Percentiles rank a stretch among this genome's conserved stretches.
Evolutionary conservation across 2,113 vertebrate genomes (phyloP).

Genomic region (Ancistrus triradiatus): DNA sequence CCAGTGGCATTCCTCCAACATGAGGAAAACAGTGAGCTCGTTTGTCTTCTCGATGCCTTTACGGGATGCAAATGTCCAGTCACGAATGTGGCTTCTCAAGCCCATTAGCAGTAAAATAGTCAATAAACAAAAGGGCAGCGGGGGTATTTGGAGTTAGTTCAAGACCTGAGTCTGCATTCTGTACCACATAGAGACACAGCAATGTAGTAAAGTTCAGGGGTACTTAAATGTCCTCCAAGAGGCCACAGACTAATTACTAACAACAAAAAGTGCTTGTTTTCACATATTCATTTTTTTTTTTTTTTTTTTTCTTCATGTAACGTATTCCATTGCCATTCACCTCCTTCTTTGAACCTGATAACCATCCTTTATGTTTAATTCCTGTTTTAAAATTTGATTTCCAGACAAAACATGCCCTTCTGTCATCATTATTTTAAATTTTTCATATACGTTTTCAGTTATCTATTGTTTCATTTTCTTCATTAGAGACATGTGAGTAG

Average conservation of each 20-base stretch:
- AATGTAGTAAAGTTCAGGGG: background rate
- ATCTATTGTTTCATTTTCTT: slow-evolving; percentile 32
- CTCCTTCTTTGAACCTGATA: slow-evolving; percentile 7
- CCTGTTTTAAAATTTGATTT: slow-evolving; percentile 1
- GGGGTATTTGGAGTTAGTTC: slow-evolving; percentile 12
- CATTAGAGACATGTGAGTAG: slow-evolving; percentile 44
- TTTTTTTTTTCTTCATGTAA: background rate
- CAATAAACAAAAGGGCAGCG: slow-evolving; percentile 16
- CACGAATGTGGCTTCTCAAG: slow-evolving; percentile 4
- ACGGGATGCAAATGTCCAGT: slow-evolving; percentile 1
- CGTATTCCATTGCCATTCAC: too few species aligned
- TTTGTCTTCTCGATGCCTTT: slow-evolving; percentile 11
- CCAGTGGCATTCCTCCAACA: background rate
- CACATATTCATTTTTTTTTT: too few species aligned
- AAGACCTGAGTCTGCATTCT: slow-evolving; percentile 18
- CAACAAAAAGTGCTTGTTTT: too few species aligned
- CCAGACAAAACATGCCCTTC: background rate
- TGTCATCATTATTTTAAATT: slow-evolving; percentile 8
- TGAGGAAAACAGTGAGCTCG: background rate
- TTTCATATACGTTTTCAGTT: slow-evolving; percentile 14
- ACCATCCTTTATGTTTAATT: background rate
- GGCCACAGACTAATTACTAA: too few species aligned
- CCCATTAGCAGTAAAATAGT: slow-evolving; percentile 16
- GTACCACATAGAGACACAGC: background rate
- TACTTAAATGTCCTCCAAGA: too few species aligned